Percentiles rank a stretch among this genome's conserved stretches.
phyloP scores from a whole-genome alignment of 2,113 vertebrate genomes.

The Silurus asotus region DNA sequence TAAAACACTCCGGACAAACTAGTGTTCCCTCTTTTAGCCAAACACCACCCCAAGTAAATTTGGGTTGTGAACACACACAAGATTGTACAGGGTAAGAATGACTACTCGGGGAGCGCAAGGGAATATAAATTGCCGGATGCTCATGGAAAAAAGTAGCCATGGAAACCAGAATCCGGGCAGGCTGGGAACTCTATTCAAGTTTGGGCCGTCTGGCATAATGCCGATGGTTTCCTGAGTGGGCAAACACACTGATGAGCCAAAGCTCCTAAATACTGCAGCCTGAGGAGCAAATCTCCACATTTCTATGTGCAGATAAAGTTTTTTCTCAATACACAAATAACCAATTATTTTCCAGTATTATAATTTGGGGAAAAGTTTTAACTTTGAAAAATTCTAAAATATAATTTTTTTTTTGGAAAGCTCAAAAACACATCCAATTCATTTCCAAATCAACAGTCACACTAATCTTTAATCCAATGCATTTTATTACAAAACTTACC shows the following conservation, averaged over 20 bases:
- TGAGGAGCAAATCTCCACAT: conserved; percentile 9
- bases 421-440: not conserved
- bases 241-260: conserved; percentile 38
- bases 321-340: not conserved
- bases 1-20: conserved; percentile 10
- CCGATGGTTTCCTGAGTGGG: conserved; percentile 44
- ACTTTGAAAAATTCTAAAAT: not conserved
- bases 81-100: conserved; percentile 44
- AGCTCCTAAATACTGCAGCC: conserved; percentile 22
- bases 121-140: conserved; percentile 57
- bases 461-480: conserved; percentile 1
- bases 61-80: conserved; percentile 27
- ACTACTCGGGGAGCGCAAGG: conserved; percentile 16
- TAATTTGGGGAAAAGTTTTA: not conserved
- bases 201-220: conserved; percentile 40
- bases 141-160: conserved; percentile 46
- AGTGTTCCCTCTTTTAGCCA: not conserved
- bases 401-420: not conserved
- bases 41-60: conserved; percentile 25
- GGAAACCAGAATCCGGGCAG: conserved; percentile 53
- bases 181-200: conserved; percentile 56
- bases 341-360: not conserved
- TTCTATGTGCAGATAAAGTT: conserved; percentile 1
- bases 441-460: not conserved
- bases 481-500: conserved; percentile 28